Conservation (phyloP, 2,888 invertebrate species). For the Vanessa cardui region DNA sequence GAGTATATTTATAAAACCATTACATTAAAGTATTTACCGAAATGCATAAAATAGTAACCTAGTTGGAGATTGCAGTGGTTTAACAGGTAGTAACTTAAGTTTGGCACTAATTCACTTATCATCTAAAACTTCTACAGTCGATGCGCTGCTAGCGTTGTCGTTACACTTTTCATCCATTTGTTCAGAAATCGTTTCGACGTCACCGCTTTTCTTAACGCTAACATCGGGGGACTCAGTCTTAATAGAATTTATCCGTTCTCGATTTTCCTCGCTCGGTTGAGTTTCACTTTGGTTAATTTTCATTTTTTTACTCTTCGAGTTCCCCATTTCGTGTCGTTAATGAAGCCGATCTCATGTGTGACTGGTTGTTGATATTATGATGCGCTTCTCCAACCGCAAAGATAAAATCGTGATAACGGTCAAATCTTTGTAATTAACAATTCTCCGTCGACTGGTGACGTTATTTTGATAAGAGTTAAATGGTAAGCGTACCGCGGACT, state of each 20-base stretch:
- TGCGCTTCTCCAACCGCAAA: constrained; percentile 41
- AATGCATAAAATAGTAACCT: constrained; percentile 17
- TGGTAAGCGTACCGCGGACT: constrained; percentile 56
- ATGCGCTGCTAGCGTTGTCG: constrained; percentile 12
- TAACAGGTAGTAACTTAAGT: constrained; percentile 15
- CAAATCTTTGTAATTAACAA: constrained; percentile 56
- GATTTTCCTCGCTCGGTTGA: constrained; percentile 50
- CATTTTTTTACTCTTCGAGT: constrained; percentile 72
- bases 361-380: constrained; percentile 42
- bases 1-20: constrained; percentile 29
- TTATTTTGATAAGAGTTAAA: constrained; percentile 41
- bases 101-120: constrained; percentile 61
- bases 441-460: constrained; percentile 49
- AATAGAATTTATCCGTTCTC: constrained; percentile 63
- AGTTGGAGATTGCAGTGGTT: constrained; percentile 29
- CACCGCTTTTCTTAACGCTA: constrained; percentile 41
- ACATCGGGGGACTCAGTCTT: constrained; percentile 62
- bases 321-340: constrained; percentile 65
- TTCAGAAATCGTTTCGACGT: constrained; percentile 46
- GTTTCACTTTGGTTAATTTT: constrained; percentile 65
- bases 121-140: constrained; percentile 69
- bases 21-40: constrained; percentile 13
- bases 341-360: constrained; percentile 41
- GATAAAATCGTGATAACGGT: constrained; percentile 53
- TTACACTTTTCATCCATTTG: constrained; percentile 52